Percentiles rank a stretch among this genome's conserved stretches.
These are phyloP conservation scores for Clivina fossor DNA, from an alignment of 2,888 invertebrate genomes.

Conservation along the genomic window DNA sequence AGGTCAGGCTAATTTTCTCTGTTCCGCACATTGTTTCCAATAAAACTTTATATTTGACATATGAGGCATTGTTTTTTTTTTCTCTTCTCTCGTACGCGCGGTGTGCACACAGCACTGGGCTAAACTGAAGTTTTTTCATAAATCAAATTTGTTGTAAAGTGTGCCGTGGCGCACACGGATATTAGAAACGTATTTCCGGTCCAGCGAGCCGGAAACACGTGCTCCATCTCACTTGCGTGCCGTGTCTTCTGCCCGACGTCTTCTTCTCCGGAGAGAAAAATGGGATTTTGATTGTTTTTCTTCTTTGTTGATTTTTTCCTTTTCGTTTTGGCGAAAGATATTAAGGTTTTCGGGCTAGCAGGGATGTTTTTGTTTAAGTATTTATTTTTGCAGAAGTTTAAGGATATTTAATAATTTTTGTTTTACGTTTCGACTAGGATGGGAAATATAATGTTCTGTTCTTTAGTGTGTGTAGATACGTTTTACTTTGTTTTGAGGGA, in stretches of 20 bases:
- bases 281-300: conserved; percentile 32
- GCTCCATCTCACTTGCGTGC: conserved; percentile 3
- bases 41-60: conserved; percentile 29
- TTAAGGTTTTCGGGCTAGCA: conserved; percentile 15
- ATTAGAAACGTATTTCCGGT: conserved; percentile 33
- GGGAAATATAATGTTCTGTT: no score
- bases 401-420: no score
- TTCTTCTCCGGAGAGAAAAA: conserved; percentile 21
- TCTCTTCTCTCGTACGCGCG: no score
- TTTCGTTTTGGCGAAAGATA: conserved; percentile 13
- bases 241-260: no score
- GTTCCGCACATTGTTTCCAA: conserved; percentile 14
- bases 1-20: no score
- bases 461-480: no score
- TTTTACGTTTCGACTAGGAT: no score
- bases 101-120: no score
- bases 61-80: conserved; percentile 24
- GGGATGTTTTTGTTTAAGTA: conserved; percentile 23
- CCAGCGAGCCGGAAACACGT: conserved; percentile 15
- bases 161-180: conserved; percentile 30
- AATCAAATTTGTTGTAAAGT: conserved; percentile 32
- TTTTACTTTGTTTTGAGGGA: no score
- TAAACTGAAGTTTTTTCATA: conserved; percentile 30
- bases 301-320: conserved; percentile 29
- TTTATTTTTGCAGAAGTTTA: no score